A percentile compares a stretch with the other conserved stretches of the same genome.
Conservation (phyloP, 2,113 vertebrate species). For the Percina caprodes region DNA sequence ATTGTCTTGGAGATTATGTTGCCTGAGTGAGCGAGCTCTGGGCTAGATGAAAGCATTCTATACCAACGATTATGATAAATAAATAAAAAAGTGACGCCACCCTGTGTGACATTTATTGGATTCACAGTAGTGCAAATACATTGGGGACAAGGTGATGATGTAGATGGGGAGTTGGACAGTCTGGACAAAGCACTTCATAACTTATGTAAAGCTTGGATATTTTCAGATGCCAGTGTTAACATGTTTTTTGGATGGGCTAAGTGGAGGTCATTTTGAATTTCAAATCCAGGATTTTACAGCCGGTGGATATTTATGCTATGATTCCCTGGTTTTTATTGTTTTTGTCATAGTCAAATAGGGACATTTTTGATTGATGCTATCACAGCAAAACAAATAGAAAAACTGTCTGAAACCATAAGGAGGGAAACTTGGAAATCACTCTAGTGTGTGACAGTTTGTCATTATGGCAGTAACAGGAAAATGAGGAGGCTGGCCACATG, state of each 20-base stretch:
- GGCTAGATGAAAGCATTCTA: not conserved
- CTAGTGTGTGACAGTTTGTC: constrained; percentile 11
- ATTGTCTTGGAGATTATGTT: not conserved
- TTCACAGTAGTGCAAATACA: not conserved
- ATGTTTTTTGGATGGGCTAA: not conserved
- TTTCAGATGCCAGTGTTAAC: not conserved
- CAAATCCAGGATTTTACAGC: not conserved
- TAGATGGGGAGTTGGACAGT: not conserved
- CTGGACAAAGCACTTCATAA: not conserved
- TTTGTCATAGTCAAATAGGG: not conserved
- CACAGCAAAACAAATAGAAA: not conserved
- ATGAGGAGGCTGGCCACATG: constrained; percentile 7
- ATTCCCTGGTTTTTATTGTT: not conserved
- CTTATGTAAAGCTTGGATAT: not conserved
- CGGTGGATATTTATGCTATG: not conserved
- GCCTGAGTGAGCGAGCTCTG: not conserved
- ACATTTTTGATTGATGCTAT: not conserved
- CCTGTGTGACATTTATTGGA: not conserved
- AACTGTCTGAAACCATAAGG: not conserved
- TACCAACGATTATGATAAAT: not conserved
- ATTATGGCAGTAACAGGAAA: not conserved
- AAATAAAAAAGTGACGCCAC: not conserved
- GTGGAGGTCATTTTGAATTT: not conserved
- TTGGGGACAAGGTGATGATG: not conserved
- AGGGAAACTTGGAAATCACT: not conserved